phyloP scores from a whole-genome alignment of 2,888 invertebrate genomes.

The Thumatha senex region DNA sequence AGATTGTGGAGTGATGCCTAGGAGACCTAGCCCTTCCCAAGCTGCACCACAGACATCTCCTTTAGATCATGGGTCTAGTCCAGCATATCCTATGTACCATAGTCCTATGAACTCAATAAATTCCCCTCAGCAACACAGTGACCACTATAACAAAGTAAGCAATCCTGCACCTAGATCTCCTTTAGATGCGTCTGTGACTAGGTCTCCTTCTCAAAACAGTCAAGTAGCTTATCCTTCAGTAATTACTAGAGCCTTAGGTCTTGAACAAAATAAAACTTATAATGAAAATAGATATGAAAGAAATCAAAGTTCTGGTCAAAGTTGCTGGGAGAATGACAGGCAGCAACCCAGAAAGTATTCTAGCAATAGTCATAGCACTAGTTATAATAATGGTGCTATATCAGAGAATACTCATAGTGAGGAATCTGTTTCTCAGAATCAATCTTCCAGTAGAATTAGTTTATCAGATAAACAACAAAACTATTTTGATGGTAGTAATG shows the following conservation, averaged over 20 bases:
- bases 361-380: conserved; percentile 57
- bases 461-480: conserved; percentile 78
- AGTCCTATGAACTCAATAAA: conserved; percentile 91
- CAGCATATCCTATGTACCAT: conserved; percentile 93
- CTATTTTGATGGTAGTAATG: conserved; percentile 86
- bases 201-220: conserved; percentile 84
- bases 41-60: conserved; percentile 89
- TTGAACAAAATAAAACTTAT: conserved; percentile 83
- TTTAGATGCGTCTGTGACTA: conserved; percentile 86
- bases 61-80: conserved; percentile 89
- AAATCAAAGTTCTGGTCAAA: conserved; percentile 72
- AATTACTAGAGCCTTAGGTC: conserved; percentile 88
- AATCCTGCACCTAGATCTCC: conserved; percentile 87
- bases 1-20: conserved; percentile 86
- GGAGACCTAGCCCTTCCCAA: conserved; percentile 87
- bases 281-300: conserved; percentile 82
- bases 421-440: conserved; percentile 68
- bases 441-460: conserved; percentile 74
- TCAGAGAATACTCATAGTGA: conserved; percentile 77
- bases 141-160: conserved; percentile 74
- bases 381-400: conserved; percentile 68
- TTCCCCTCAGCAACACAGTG: conserved; percentile 87
- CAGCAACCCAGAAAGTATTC: conserved; percentile 77
- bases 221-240: conserved; percentile 92
- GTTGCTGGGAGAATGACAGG: conserved; percentile 85